phyloP scores from a whole-genome alignment of 1,140 invertebrate genomes.

The Drosophila ficusphila region DNA sequence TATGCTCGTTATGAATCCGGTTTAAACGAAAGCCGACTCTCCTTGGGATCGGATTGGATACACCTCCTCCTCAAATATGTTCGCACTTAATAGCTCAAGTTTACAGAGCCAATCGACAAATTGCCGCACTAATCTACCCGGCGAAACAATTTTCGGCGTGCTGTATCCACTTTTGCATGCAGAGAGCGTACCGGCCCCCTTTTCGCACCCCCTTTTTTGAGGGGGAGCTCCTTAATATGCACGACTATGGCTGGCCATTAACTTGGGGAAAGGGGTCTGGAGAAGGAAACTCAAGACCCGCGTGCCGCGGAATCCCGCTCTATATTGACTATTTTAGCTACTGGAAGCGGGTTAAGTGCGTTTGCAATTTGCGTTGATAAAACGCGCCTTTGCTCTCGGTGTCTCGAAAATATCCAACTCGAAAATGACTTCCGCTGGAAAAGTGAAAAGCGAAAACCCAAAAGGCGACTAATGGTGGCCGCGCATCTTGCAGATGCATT shows the following conservation, averaged over 20 bases:
- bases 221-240: constrained; percentile 41
- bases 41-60: constrained; percentile 10
- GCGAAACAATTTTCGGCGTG: constrained; percentile 35
- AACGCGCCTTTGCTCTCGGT: constrained; percentile 18
- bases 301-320: constrained; percentile 50
- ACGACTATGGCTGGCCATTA: constrained; percentile 29
- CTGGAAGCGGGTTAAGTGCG: constrained; percentile 80
- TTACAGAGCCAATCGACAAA: constrained; percentile 77
- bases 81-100: constrained; percentile 83
- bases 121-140: constrained; percentile 68
- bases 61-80: constrained; percentile 65
- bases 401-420: constrained; percentile 48
- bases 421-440: constrained; percentile 72
- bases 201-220: neutral
- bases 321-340: constrained; percentile 53
- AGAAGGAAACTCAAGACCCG: constrained; percentile 9
- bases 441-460: constrained; percentile 61
- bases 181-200: constrained; percentile 23
- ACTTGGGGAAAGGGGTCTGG: constrained; percentile 22
- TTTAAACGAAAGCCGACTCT: constrained; percentile 70
- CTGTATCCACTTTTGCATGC: constrained; percentile 45
- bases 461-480: constrained; percentile 35
- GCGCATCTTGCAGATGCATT: constrained; percentile 72
- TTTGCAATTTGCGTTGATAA: constrained; percentile 79
- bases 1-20: constrained; percentile 62